These are phyloP conservation scores for Lycocerus yunnanus DNA, from an alignment of 2,888 invertebrate species.

Conservation along the genomic window DNA sequence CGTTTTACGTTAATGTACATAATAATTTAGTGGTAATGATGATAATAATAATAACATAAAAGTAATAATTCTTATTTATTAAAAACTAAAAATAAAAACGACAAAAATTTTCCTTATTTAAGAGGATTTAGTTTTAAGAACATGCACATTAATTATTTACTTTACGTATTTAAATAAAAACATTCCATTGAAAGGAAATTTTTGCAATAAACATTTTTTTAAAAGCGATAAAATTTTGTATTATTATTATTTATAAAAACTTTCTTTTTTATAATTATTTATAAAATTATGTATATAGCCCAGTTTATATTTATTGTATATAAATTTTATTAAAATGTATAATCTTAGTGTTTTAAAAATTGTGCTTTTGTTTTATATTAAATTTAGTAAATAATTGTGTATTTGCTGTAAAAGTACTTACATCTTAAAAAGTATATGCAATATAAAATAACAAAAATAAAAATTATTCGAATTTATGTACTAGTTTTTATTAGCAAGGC, in stretches of 20 bases:
- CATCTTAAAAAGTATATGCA: conserved; percentile 1
- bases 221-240: conserved; percentile 1
- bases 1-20: neutral
- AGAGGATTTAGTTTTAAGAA: neutral
- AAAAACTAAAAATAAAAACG: neutral
- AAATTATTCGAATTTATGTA: conserved; percentile 21
- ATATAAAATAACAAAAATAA: conserved; percentile 5
- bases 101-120: neutral
- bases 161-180: neutral
- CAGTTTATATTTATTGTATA: conserved; percentile 44
- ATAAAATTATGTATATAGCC: conserved; percentile 44
- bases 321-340: conserved; percentile 47
- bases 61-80: neutral
- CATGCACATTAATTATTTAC: neutral
- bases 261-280: conserved; percentile 37
- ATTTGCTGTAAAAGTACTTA: conserved; percentile 4
- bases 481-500: too few species aligned
- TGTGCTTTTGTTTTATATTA: conserved; percentile 27
- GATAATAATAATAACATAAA: neutral
- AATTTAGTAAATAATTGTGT: conserved; percentile 1
- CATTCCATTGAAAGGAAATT: conserved; percentile 4
- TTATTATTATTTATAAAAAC: conserved; percentile 11
- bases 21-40: neutral
- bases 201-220: neutral
- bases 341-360: conserved; percentile 33